phyloP scores from a whole-genome alignment of 2,113 vertebrate genomes.

The Chinchilla lanigera region DNA sequence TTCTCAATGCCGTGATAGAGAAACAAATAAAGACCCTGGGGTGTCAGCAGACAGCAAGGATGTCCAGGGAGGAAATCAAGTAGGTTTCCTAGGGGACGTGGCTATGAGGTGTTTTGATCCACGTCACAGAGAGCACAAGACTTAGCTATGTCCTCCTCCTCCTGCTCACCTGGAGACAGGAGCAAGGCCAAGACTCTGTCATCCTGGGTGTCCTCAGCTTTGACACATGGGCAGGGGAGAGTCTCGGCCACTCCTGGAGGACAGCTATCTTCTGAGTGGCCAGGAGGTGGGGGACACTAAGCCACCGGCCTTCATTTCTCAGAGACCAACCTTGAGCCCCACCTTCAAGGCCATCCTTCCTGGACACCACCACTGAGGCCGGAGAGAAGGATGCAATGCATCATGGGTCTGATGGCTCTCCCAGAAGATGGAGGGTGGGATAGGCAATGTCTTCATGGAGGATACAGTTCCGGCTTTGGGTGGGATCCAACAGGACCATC shows the following conservation, averaged over 20 bases:
- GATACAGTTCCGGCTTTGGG: neutral
- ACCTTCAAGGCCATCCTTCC: neutral
- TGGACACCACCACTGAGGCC: fast-evolving
- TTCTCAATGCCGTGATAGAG: neutral
- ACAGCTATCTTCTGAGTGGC: neutral
- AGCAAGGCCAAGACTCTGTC: neutral
- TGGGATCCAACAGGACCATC: too few relatives aligned
- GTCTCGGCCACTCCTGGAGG: neutral
- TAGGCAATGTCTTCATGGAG: neutral
- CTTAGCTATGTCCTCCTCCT: fast-evolving
- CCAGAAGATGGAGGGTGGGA: too few relatives aligned
- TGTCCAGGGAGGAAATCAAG: too few relatives aligned
- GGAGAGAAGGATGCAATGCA: neutral
- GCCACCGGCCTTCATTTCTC: neutral
- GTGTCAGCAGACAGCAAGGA: neutral
- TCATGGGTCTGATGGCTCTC: neutral
- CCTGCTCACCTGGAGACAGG: neutral
- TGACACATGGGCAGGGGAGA: neutral
- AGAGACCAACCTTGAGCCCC: neutral
- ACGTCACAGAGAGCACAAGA: fast-evolving
- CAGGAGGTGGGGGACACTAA: neutral
- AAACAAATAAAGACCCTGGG: fast-evolving
- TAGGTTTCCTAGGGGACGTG: neutral
- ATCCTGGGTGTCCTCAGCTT: neutral
- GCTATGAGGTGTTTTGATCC: neutral